phyloP scores from a whole-genome alignment of 2,797 vertebrate species.

The Xyrichtys novacula region DNA sequence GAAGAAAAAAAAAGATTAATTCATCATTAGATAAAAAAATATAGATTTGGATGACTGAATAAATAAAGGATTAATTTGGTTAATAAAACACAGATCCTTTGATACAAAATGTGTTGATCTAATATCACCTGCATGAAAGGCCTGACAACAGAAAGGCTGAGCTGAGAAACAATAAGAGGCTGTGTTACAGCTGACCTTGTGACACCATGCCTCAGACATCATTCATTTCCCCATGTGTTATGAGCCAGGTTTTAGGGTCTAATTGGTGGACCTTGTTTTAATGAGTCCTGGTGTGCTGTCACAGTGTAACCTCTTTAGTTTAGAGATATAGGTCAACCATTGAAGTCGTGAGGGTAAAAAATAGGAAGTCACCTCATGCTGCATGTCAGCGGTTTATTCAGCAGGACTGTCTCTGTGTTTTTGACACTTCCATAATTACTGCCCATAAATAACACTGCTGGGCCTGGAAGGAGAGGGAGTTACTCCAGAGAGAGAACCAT shows the following conservation, averaged over 20 bases:
- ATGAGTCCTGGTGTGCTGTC: conserved; percentile 12
- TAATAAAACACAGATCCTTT: no score
- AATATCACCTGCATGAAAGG: no score
- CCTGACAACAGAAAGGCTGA: no score
- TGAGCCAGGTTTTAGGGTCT: not conserved
- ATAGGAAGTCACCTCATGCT: conserved; percentile 55
- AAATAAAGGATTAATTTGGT: no score
- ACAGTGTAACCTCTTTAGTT: conserved; percentile 10
- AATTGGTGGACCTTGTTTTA: not conserved
- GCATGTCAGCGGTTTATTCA: conserved; percentile 41
- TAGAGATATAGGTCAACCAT: conserved; percentile 40
- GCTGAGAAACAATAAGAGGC: no score
- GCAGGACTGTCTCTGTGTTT: conserved; percentile 67
- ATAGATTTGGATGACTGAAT: no score
- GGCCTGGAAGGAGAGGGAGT: conserved; percentile 24
- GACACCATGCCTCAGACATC: no score
- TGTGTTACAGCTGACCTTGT: no score
- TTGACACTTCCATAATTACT: conserved; percentile 72
- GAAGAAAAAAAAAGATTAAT: no score
- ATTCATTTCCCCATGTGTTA: not conserved
- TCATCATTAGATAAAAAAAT: no score
- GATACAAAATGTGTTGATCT: no score
- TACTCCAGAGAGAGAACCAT: conserved; percentile 1
- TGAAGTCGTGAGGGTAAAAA: conserved; percentile 44
- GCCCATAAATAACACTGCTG: conserved; percentile 60